Evolutionary conservation across 2,888 invertebrate species (phyloP).

Genomic region (Elegia similella): DNA sequence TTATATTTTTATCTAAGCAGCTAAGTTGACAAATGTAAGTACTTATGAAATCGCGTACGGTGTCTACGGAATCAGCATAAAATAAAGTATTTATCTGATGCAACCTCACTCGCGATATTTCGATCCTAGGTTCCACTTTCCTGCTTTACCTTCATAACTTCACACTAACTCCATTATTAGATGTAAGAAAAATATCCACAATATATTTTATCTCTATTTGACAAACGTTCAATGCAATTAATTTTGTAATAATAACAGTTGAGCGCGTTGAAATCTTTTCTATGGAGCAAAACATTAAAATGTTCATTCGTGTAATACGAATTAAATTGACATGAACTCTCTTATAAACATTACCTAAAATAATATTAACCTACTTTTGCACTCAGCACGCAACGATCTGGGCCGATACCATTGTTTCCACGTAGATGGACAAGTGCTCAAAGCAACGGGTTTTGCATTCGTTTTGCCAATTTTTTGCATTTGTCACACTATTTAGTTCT

Average conservation of each 20-base stretch:
- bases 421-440: background rate
- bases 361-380: conserved; percentile 3
- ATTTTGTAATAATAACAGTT: background rate
- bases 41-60: too few relatives aligned
- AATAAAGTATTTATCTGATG: too few relatives aligned
- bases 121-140: too few relatives aligned
- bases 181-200: background rate
- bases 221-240: background rate
- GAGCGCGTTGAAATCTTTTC: conserved; percentile 45
- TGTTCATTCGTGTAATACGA: conserved; percentile 1
- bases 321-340: background rate
- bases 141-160: too few relatives aligned
- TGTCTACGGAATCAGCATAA: too few relatives aligned
- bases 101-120: too few relatives aligned
- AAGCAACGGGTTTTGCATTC: background rate
- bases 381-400: background rate
- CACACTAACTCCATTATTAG: too few relatives aligned
- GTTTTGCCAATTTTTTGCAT: conserved; percentile 11
- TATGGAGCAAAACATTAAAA: conserved; percentile 16
- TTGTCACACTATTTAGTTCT: conserved; percentile 2
- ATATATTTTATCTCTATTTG: background rate
- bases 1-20: too few relatives aligned
- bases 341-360: background rate
- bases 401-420: background rate
- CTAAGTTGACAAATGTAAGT: too few relatives aligned